phyloP scores from a whole-genome alignment of 2,888 invertebrate genomes.

The Deladenus siricidicola region DNA sequence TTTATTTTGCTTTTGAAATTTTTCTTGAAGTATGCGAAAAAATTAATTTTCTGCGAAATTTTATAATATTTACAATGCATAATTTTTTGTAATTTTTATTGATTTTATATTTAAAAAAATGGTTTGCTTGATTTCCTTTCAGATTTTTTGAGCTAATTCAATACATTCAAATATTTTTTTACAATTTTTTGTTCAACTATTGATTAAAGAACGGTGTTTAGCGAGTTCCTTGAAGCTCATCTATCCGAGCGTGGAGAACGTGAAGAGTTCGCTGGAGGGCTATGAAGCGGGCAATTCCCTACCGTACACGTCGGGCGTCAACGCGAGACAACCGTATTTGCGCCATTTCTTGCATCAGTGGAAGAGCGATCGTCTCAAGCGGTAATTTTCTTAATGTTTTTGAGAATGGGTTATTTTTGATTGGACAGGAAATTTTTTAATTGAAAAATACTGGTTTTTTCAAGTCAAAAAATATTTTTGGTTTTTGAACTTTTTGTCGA shows the following conservation, averaged over 20 bases:
- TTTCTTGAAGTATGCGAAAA: not conserved
- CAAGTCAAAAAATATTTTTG: not conserved
- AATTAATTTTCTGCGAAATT: no score
- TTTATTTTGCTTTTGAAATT: not conserved
- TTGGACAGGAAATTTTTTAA: no score
- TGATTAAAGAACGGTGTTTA: no score
- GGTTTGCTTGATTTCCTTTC: no score
- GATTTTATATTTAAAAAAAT: no score
- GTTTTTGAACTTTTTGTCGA: not conserved
- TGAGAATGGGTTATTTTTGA: no score
- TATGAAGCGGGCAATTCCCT: conserved; percentile 76
- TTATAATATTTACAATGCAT: no score
- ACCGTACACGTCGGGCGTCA: conserved; percentile 68
- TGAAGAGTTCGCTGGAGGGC: conserved; percentile 71
- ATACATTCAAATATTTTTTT: no score
- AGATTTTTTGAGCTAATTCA: no score
- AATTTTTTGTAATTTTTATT: no score
- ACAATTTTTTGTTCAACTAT: not conserved
- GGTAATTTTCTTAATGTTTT: no score
- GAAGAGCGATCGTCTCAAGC: conserved; percentile 12
- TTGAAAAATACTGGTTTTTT: not conserved
- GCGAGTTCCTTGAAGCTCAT: conserved; percentile 52
- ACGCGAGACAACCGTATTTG: conserved; percentile 14
- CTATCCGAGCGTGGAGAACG: conserved; percentile 73
- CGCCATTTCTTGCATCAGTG: conserved; percentile 16